Percentiles rank a stretch among this genome's conserved stretches.
Conservation (phyloP, 1,140 invertebrate genomes). For the Harpegnathos saltator region DNA sequence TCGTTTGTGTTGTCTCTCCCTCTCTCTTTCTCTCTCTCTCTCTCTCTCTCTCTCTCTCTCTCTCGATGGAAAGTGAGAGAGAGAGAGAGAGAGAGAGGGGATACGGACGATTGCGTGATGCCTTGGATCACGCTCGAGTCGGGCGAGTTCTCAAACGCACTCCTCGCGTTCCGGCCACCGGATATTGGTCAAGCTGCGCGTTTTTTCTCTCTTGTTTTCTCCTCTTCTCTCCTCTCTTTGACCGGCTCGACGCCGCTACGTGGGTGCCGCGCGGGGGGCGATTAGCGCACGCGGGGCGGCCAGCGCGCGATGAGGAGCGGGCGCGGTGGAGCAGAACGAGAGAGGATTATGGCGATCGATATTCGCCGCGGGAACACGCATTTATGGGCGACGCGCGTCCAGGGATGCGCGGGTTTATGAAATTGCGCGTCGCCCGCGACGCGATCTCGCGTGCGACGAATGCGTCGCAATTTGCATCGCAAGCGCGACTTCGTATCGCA, state of each 20-base stretch:
- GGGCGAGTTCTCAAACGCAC: slow-evolving; percentile 74
- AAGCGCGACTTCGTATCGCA: too few relatives aligned
- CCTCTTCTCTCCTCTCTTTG: slow-evolving; percentile 29
- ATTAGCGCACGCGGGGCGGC: slow-evolving; percentile 6
- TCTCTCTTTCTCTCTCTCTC: too few relatives aligned
- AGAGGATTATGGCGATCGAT: slow-evolving; percentile 39
- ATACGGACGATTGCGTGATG: slow-evolving; percentile 74
- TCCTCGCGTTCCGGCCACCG: slow-evolving; percentile 71
- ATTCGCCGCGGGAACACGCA: not conserved
- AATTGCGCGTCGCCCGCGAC: too few relatives aligned
- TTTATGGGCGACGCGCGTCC: too few relatives aligned
- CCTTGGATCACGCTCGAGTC: slow-evolving; percentile 68
- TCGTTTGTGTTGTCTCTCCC: too few relatives aligned
- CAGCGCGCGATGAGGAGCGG: slow-evolving; percentile 24
- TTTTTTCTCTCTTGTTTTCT: slow-evolving; percentile 7
- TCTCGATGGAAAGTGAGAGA: slow-evolving; percentile 26
- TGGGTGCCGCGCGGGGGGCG: slow-evolving; percentile 35
- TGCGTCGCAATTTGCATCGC: too few relatives aligned
- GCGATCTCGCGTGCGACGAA: too few relatives aligned
- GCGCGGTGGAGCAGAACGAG: not conserved
- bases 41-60: too few relatives aligned
- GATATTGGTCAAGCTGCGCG: slow-evolving; percentile 75
- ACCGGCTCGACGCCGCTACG: slow-evolving; percentile 55
- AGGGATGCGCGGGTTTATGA: too few relatives aligned
- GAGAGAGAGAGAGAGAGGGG: not conserved